Percentiles rank a stretch among this genome's conserved stretches.
Conservation (phyloP, 2,797 vertebrate genomes). For the Bothrops alternatus region DNA sequence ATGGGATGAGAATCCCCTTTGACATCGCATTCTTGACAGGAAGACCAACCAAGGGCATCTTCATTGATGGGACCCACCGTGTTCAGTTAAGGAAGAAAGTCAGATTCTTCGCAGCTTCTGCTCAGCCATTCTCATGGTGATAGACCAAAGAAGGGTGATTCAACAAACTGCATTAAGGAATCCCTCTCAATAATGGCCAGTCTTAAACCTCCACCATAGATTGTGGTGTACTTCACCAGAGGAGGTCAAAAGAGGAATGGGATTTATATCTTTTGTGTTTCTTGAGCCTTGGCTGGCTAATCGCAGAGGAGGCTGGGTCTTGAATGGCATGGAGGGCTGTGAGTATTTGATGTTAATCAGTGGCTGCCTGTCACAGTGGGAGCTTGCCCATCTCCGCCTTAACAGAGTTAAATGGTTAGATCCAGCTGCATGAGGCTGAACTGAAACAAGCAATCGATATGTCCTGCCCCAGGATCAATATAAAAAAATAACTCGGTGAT, state of each 20-base stretch:
- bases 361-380: slow-evolving; percentile 62
- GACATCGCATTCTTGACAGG: slow-evolving; percentile 22
- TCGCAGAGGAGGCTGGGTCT: slow-evolving; percentile 58
- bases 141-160: slow-evolving; percentile 43
- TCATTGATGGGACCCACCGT: slow-evolving; percentile 29
- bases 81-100: slow-evolving; percentile 32
- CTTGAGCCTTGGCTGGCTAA: slow-evolving; percentile 59
- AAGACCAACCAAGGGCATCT: slow-evolving; percentile 23
- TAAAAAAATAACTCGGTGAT: slow-evolving; percentile 55
- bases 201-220: slow-evolving; percentile 37
- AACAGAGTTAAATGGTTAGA: slow-evolving; percentile 67
- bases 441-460: slow-evolving; percentile 65
- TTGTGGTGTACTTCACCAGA: slow-evolving; percentile 48
- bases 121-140: slow-evolving; percentile 45
- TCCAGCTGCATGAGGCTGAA: slow-evolving; percentile 56
- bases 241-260: slow-evolving; percentile 56
- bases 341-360: slow-evolving; percentile 68
- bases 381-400: slow-evolving; percentile 66
- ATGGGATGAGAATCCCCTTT: slow-evolving; percentile 28
- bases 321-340: slow-evolving; percentile 62
- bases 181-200: slow-evolving; percentile 16
- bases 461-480: slow-evolving; percentile 53
- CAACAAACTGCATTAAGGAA: slow-evolving; percentile 45
- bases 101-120: slow-evolving; percentile 7
- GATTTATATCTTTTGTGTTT: slow-evolving; percentile 61